Evolutionary conservation across 2,888 invertebrate genomes (phyloP), one percentile per base, ranked within the genome.

Genomic region (Apocheima hispidaria): DNA sequence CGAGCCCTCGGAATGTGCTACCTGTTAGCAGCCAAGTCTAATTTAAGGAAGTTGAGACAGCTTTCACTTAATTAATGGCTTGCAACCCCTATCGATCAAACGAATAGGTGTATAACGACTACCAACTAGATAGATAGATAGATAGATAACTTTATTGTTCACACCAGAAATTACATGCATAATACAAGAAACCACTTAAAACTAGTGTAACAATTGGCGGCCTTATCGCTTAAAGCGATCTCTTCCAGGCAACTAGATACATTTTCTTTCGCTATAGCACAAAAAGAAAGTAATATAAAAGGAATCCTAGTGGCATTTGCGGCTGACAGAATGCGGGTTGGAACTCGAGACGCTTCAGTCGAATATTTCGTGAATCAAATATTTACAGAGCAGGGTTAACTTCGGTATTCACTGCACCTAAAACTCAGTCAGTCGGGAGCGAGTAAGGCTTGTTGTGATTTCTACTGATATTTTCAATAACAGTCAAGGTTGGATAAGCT

Each of bases 1-100:
- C 70, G 73, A 75, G 70, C 64, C 66, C 59, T 63, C 50, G 73
- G 78, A 77, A 78, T 79, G 78, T 70, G 71, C 76, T 82, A 82
- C 81, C 84, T 84, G 81, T 79, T 73, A 75, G 70, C 64, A 74
- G 70, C 63, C 69, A 53, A 63, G 73, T 69, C 74, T 75, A 70
- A 73, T 76, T 82, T 76, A 72, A 70, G 46, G 48, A 65, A 64
- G 50, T 59, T 54, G 44, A 60, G 35, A 35, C 50, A 57, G 53
- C 49, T 48, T 46, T 30, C 14, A 26, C 48, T 44, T 64, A 63
- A 67, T 62, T 41, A 55, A 65, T 55, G 56, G 60, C 50, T 66
- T 62, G 50, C 55, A 57, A 56, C 54, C 50, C 35, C 49, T 44
- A 63, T 65, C 59, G 60, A 70, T 65, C 63, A 63, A 61, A 50